Conservation (phyloP, 2,888 invertebrate genomes). For the Lordiphosa fenestrarum region DNA sequence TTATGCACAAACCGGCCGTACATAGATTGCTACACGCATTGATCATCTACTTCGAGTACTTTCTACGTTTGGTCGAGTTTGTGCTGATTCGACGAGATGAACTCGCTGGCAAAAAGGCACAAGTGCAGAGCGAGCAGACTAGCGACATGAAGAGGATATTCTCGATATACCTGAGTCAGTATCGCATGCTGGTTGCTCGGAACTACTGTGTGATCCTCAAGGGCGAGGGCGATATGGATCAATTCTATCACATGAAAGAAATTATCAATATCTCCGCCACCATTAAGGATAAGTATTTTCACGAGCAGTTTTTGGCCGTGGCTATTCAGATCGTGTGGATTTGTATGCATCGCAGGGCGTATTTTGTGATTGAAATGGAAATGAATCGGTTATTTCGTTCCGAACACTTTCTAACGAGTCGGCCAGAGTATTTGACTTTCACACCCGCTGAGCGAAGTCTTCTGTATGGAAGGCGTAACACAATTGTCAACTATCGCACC, state of each 20-base stretch:
- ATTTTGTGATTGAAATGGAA: constrained; percentile 75
- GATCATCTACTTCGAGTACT: constrained; percentile 79
- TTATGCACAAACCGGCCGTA: constrained; percentile 72
- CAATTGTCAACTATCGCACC: constrained; percentile 71
- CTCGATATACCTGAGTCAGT: constrained; percentile 73
- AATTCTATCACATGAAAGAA: constrained; percentile 75
- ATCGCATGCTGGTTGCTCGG: constrained; percentile 76
- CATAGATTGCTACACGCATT: constrained; percentile 74
- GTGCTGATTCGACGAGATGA: constrained; percentile 77
- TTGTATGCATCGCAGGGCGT: constrained; percentile 74
- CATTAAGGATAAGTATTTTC: constrained; percentile 66
- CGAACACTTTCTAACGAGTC: constrained; percentile 72
- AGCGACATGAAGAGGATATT: constrained; percentile 71
- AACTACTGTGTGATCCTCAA: constrained; percentile 76
- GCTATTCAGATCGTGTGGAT: constrained; percentile 78
- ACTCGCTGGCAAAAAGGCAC: constrained; percentile 58
- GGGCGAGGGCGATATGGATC: constrained; percentile 69
- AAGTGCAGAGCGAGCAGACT: constrained; percentile 74
- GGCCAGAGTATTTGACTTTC: constrained; percentile 59
- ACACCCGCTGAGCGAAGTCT: constrained; percentile 64
- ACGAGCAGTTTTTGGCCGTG: constrained; percentile 76
- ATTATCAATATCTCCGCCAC: constrained; percentile 71
- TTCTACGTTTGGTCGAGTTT: constrained; percentile 76
- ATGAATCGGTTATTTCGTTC: constrained; percentile 78
- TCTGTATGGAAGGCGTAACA: constrained; percentile 72